Evolutionary conservation across 1,140 invertebrate genomes (phyloP).

Genomic region (Lithobius niger): DNA sequence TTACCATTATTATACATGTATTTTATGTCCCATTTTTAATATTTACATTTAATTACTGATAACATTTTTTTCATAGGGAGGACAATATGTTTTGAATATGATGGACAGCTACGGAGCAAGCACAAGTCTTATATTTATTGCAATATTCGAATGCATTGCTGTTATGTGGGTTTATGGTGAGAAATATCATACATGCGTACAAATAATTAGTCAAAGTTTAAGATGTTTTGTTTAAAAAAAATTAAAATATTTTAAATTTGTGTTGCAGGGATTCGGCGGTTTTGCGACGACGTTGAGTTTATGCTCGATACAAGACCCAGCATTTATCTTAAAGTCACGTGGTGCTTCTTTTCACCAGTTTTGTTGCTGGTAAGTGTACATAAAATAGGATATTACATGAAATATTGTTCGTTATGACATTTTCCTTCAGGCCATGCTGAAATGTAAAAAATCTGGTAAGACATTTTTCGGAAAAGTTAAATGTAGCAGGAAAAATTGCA

Average conservation of each 20-base stretch:
- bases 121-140: constrained; percentile 40
- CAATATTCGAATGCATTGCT: constrained; percentile 30
- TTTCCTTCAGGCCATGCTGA: no score
- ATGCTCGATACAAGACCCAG: constrained; percentile 29
- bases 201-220: neutral
- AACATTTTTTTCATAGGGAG: constrained; percentile 21
- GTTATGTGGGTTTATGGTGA: constrained; percentile 39
- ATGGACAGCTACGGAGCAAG: constrained; percentile 31
- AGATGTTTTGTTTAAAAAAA: neutral
- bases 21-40: neutral
- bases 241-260: constrained; percentile 25
- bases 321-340: constrained; percentile 30
- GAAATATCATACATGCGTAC: constrained; percentile 6
- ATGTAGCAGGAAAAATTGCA: no score
- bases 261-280: constrained; percentile 41
- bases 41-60: no score
- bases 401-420: no score
- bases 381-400: no score
- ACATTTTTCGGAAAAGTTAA: no score
- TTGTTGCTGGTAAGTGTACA: constrained; percentile 29
- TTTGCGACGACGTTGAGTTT: constrained; percentile 32
- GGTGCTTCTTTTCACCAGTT: constrained; percentile 27
- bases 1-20: neutral
- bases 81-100: constrained; percentile 29
- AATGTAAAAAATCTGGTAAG: no score